Base-by-base conservation (phyloP, 2,113 vertebrate genomes). In the Microtus ochrogaster region DNA sequence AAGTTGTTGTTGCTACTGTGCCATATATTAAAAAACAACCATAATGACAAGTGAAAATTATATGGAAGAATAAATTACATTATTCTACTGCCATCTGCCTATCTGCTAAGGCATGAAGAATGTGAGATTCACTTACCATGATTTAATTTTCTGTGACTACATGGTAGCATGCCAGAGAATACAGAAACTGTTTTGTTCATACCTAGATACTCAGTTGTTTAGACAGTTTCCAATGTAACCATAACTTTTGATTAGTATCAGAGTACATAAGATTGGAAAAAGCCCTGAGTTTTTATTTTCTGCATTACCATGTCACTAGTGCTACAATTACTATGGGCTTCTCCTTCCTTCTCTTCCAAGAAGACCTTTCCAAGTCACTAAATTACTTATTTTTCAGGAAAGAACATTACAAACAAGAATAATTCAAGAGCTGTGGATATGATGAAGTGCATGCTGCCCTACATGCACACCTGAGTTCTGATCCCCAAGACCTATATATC, bases 191-290 rank as follows among this genome's bases (percentile, higher is more conserved):
- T 39, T 16, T 58, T 66, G 10, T 73, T 33, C 4, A 24, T 74
- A 74, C 9, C 14, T 73, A 73, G 63, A 95, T 76, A 85, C 0
- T 90, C 24, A 30, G 24, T 92, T 95, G 28, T 49, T 65, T 90
- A 90, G 61, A 94, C 11, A 52, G 73, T 89, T 95, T n/a, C 73
- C 70, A 96, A 92, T 93, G 97, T 92, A 96, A 95, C 41, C 41
- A 58, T 26, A 96, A 96, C 22, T 95, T 95, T 97, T 94, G 79
- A 94, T 91, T 81, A 91, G 14, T 55, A 92, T 65, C 91, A 92
- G 65, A 93, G 39, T 89, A 95, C 93, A 92, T 90, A 83, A 97
- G 30, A 94, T 47, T 3, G 19, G 68, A 92, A 93, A 90, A 24
- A 41, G 30, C 39, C 36, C 30, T 81, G 55, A 91, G 92, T 94